Conservation (phyloP, 2,797 vertebrate species). For the Tachyglossus aculeatus region DNA sequence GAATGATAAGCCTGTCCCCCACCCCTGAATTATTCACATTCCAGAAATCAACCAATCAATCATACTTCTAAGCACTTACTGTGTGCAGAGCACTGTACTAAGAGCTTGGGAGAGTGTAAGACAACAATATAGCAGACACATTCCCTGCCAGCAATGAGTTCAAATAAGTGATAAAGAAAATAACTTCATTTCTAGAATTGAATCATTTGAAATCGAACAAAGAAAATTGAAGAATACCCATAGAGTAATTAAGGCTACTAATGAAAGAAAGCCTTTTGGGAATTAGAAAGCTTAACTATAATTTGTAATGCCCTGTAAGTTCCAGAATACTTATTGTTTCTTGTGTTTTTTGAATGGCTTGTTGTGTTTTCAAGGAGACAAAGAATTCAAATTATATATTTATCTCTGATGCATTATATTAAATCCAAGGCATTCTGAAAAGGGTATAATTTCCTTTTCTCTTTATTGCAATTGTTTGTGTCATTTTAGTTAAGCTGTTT, state of each 20-base stretch:
- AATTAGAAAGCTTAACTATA: slow-evolving; percentile 22
- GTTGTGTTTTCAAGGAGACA: not conserved
- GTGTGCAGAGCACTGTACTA: too few species aligned
- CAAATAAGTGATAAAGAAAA: not conserved
- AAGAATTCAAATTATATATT: slow-evolving; percentile 1
- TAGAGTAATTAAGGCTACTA: slow-evolving; percentile 3
- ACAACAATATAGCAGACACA: too few species aligned
- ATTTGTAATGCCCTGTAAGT: slow-evolving; percentile 3
- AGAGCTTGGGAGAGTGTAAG: too few species aligned
- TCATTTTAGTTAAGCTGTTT: slow-evolving; percentile 14
- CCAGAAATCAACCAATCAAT: too few species aligned
- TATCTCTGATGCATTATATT: not conserved
- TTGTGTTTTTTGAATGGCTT: not conserved
- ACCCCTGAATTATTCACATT: too few species aligned
- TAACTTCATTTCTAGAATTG: slow-evolving; percentile 17
- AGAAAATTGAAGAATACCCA: not conserved
- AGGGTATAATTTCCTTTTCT: slow-evolving; percentile 6
- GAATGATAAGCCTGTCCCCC: not conserved
- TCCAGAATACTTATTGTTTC: not conserved
- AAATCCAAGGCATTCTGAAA: not conserved
- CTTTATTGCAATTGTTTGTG: not conserved
- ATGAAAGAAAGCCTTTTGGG: not conserved
- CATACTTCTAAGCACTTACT: too few species aligned
- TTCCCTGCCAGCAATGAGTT: too few species aligned
- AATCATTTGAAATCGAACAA: not conserved